Percentiles rank a stretch among this genome's conserved stretches.
Evolutionary conservation across 1,140 invertebrate species (phyloP).

Genomic region (Drosophila miranda): DNA sequence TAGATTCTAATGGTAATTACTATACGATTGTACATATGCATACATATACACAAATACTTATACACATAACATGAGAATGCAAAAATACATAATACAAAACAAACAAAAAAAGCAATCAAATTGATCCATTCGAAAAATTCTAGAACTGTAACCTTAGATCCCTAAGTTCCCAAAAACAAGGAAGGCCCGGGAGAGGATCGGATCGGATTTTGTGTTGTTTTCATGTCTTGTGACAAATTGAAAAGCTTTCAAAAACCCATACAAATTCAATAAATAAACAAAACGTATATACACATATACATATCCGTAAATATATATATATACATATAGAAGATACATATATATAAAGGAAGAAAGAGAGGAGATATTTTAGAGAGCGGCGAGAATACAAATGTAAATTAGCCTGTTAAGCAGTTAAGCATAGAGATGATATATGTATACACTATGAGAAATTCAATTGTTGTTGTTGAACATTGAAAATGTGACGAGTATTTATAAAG

Average conservation of each 20-base stretch:
- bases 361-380: conserved; percentile 37
- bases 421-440: conserved; percentile 65
- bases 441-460: conserved; percentile 70
- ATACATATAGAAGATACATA: conserved; percentile 16
- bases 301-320: conserved; percentile 20
- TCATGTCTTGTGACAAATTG: conserved; percentile 13
- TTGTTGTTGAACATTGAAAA: conserved; percentile 88
- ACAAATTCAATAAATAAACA: conserved; percentile 9
- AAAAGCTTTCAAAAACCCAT: conserved; percentile 38
- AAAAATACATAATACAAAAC: conserved; percentile 29
- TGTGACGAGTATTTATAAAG: conserved; percentile 54
- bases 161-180: conserved; percentile 12
- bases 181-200: not conserved
- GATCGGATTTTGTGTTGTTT: not conserved
- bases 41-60: conserved; percentile 10
- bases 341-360: conserved; percentile 5
- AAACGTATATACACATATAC: conserved; percentile 7
- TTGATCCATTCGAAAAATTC: conserved; percentile 36
- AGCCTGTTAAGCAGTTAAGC: conserved; percentile 69
- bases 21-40: conserved; percentile 40
- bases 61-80: conserved; percentile 30
- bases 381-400: conserved; percentile 65
- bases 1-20: conserved; percentile 4
- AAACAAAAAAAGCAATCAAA: conserved; percentile 30
- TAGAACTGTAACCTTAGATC: conserved; percentile 18